A percentile compares a stretch with the other conserved stretches of the same genome.
These are phyloP conservation scores for Phycodurus eques DNA, from an alignment of 2,113 vertebrate genomes.

Conservation along the genomic window DNA sequence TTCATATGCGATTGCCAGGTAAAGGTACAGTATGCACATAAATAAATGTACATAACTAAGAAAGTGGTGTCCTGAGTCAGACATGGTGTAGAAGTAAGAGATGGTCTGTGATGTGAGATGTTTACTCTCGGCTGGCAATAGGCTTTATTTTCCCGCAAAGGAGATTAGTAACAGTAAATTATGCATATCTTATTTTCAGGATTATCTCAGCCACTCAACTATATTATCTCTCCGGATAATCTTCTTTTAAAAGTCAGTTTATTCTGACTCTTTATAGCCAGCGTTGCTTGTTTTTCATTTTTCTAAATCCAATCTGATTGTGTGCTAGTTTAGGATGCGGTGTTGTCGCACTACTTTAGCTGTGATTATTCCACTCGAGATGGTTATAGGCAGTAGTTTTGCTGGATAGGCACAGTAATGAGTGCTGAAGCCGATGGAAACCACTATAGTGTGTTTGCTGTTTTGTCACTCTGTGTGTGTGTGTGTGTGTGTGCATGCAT, in stretches of 20 bases:
- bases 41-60: slow-evolving; percentile 58
- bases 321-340: slow-evolving; percentile 41
- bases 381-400: slow-evolving; percentile 28
- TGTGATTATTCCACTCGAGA: slow-evolving; percentile 39
- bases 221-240: slow-evolving; percentile 69
- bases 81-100: slow-evolving; percentile 42
- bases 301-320: slow-evolving; percentile 48
- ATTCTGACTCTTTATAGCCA: slow-evolving; percentile 58
- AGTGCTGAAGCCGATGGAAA: slow-evolving; percentile 15
- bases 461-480: slow-evolving; percentile 23
- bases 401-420: slow-evolving; percentile 38
- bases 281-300: slow-evolving; percentile 61
- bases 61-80: slow-evolving; percentile 59
- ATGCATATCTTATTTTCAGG: slow-evolving; percentile 76
- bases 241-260: slow-evolving; percentile 63
- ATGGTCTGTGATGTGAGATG: slow-evolving; percentile 54
- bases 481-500: slow-evolving; percentile 39
- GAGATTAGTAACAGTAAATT: slow-evolving; percentile 78
- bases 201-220: slow-evolving; percentile 68
- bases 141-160: slow-evolving; percentile 68
- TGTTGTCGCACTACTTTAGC: slow-evolving; percentile 31
- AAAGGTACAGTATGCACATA: slow-evolving; percentile 47
- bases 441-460: slow-evolving; percentile 34
- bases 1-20: slow-evolving; percentile 18
- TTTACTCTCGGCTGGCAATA: slow-evolving; percentile 69